Evolutionary conservation across 2,888 invertebrate species (phyloP).

Genomic region (Heteromyza rotundicornis): DNA sequence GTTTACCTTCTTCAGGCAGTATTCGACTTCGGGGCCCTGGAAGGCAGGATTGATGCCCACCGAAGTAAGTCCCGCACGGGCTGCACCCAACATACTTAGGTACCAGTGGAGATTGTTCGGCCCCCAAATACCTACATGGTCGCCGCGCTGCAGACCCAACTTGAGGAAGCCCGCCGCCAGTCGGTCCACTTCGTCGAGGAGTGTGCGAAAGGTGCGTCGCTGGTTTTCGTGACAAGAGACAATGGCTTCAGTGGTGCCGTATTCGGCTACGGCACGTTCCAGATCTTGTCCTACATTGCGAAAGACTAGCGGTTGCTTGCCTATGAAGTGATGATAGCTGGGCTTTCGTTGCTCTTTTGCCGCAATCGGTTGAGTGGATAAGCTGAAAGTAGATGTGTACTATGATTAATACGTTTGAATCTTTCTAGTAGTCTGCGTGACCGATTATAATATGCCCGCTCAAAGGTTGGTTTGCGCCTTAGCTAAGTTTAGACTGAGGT

Average conservation of each 20-base stretch:
- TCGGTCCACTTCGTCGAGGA: conserved; percentile 66
- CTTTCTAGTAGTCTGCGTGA: too few species aligned
- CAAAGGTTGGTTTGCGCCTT: too few species aligned
- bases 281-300: conserved; percentile 68
- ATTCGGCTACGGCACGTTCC: conserved; percentile 64
- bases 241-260: conserved; percentile 67
- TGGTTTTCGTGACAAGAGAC: conserved; percentile 66
- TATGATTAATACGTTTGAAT: too few species aligned
- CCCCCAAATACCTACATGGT: conserved; percentile 80
- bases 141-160: conserved; percentile 74
- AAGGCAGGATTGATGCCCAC: conserved; percentile 82
- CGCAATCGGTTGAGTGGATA: conserved; percentile 23
- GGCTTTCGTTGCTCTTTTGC: background rate
- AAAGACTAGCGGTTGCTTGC: conserved; percentile 64
- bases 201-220: conserved; percentile 65
- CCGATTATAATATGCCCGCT: too few species aligned
- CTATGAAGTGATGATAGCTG: conserved; percentile 67
- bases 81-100: conserved; percentile 72
- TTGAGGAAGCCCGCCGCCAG: conserved; percentile 76
- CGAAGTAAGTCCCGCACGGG: conserved; percentile 74
- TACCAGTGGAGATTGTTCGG: conserved; percentile 82
- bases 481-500: too few species aligned
- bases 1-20: conserved; percentile 74
- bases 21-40: conserved; percentile 72
- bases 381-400: background rate